A percentile compares a stretch with the other conserved stretches of the same genome.
Evolutionary conservation across 2,888 invertebrate species (phyloP).

Genomic region (Macrophya annulata): DNA sequence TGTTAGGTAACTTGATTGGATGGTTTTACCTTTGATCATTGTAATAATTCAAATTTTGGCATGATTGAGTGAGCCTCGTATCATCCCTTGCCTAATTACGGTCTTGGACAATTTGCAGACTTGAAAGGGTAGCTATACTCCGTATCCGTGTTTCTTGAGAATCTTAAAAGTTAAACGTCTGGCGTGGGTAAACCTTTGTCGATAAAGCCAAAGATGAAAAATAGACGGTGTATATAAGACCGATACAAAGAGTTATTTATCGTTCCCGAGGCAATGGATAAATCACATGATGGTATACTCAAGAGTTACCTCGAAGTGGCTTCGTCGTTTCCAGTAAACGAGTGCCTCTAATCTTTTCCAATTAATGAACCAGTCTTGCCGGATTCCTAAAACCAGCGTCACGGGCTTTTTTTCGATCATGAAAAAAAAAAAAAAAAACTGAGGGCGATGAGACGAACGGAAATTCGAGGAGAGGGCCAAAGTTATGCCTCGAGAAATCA

Average conservation of each 20-base stretch:
- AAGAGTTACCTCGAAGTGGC: slow-evolving; percentile 10
- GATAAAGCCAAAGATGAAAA: slow-evolving; percentile 31
- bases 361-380: slow-evolving; percentile 20
- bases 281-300: slow-evolving; percentile 35
- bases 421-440: slow-evolving; percentile 2
- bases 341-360: slow-evolving; percentile 43
- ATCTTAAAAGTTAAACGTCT: slow-evolving; percentile 39
- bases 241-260: slow-evolving; percentile 48
- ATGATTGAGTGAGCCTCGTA: background rate
- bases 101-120: slow-evolving; percentile 5
- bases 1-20: background rate
- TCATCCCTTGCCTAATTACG: background rate
- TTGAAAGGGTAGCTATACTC: background rate
- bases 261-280: slow-evolving; percentile 24
- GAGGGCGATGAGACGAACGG: slow-evolving; percentile 33
- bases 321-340: slow-evolving; percentile 3
- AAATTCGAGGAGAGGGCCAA: background rate
- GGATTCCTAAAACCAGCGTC: slow-evolving; percentile 9
- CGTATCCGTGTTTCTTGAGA: background rate
- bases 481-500: slow-evolving; percentile 48
- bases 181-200: background rate
- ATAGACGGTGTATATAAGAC: slow-evolving; percentile 37
- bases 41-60: background rate
- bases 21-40: background rate
- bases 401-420: slow-evolving; percentile 29